Conservation (phyloP, 2,113 vertebrate genomes). For the Nanorana parkeri region DNA sequence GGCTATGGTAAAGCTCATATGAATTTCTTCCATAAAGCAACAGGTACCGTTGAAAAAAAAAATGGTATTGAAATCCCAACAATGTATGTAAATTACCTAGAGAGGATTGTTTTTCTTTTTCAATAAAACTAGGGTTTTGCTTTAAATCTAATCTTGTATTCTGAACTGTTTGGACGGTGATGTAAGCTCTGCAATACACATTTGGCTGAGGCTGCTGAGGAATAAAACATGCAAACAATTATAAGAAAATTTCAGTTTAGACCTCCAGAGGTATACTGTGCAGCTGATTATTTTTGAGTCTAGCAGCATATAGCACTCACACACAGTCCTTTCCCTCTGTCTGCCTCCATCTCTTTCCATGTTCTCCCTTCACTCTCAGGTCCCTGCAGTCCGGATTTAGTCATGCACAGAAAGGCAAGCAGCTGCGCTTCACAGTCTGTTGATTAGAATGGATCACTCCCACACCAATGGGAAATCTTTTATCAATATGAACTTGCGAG, state of each 20-base stretch:
- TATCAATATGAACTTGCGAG: slow-evolving; percentile 50
- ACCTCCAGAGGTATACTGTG: slow-evolving; percentile 25
- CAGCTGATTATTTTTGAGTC: slow-evolving; percentile 48
- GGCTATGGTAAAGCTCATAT: no score
- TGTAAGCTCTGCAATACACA: slow-evolving; percentile 7
- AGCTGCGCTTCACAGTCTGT: slow-evolving; percentile 54
- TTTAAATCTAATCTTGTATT: not conserved
- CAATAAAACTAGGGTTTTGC: not conserved
- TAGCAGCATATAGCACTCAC: slow-evolving; percentile 28
- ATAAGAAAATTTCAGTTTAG: slow-evolving; percentile 40
- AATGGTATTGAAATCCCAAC: no score
- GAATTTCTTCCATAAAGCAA: no score
- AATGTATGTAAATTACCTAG: no score
- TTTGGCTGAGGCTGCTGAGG: slow-evolving; percentile 21
- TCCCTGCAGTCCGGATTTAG: slow-evolving; percentile 44
- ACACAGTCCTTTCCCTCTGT: slow-evolving; percentile 30
- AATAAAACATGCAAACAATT: slow-evolving; percentile 47
- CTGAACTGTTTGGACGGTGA: not conserved
- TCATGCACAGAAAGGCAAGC: slow-evolving; percentile 54
- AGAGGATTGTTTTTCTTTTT: no score
- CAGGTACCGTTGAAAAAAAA: no score
- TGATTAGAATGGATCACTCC: slow-evolving; percentile 54
- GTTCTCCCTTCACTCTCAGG: slow-evolving; percentile 39
- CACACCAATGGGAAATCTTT: slow-evolving; percentile 56
- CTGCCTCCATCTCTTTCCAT: slow-evolving; percentile 35